Conservation (phyloP, 1,140 invertebrate genomes). For the Eumeta japonica region DNA sequence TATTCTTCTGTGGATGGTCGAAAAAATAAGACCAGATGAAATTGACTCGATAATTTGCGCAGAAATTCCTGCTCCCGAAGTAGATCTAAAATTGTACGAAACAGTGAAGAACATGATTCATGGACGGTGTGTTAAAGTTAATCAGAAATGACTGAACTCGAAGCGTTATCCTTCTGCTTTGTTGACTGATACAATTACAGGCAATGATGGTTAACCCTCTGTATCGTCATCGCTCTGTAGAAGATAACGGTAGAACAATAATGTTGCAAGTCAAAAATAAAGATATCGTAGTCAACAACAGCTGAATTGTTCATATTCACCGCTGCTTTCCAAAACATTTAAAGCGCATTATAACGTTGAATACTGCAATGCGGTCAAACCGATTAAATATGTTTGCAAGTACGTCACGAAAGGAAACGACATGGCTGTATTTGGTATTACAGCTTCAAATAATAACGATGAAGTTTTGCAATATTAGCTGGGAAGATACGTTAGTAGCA, state of each 20-base stretch:
- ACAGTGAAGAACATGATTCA: slow-evolving; percentile 56
- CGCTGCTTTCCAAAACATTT: slow-evolving; percentile 49
- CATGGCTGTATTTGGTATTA: slow-evolving; percentile 27
- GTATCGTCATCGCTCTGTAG: slow-evolving; percentile 29
- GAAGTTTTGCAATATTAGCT: slow-evolving; percentile 24
- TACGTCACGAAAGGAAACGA: slow-evolving; percentile 18
- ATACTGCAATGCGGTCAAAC: slow-evolving; percentile 54
- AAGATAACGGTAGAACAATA: slow-evolving; percentile 31
- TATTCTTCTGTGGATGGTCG: slow-evolving; percentile 31
- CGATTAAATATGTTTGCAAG: slow-evolving; percentile 55
- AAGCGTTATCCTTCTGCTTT: no score
- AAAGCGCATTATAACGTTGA: slow-evolving; percentile 57
- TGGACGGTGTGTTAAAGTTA: slow-evolving; percentile 42
- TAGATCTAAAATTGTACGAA: slow-evolving; percentile 30
- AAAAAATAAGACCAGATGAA: slow-evolving; percentile 30
- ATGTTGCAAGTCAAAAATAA: slow-evolving; percentile 21
- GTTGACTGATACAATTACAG: slow-evolving; percentile 14
- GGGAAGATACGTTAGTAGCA: slow-evolving; percentile 42
- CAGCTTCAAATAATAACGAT: slow-evolving; percentile 19
- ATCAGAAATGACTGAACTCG: no score
- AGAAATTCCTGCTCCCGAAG: slow-evolving; percentile 59
- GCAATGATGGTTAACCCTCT: slow-evolving; percentile 49
- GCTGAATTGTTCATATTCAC: slow-evolving; percentile 58
- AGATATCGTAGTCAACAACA: slow-evolving; percentile 51
- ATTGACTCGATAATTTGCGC: slow-evolving; percentile 53